Percentiles rank a stretch among this genome's conserved stretches.
Conservation (phyloP, 2,797 vertebrate genomes). For the Oophaga sylvatica region DNA sequence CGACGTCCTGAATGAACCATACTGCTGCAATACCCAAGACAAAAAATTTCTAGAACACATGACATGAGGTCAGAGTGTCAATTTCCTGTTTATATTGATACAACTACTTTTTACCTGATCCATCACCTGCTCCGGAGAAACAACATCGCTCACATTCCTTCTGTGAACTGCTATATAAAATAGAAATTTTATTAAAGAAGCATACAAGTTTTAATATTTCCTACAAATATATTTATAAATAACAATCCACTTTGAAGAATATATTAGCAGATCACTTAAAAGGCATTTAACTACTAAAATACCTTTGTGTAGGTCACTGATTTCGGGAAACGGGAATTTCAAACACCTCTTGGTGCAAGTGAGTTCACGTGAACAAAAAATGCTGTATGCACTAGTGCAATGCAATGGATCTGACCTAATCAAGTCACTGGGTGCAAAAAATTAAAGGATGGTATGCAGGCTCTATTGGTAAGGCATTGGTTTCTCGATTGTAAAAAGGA, state of each 20-base stretch:
- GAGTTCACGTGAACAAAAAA: too few species aligned
- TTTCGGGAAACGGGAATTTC: not conserved
- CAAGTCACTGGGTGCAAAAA: too few species aligned
- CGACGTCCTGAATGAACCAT: constrained; percentile 13
- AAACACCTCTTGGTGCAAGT: too few species aligned
- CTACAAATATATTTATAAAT: too few species aligned
- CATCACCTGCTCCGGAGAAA: not conserved
- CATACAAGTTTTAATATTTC: not conserved
- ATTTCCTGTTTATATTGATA: constrained; percentile 17
- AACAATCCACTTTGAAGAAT: too few species aligned
- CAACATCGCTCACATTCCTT: not conserved
- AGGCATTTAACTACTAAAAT: not conserved
- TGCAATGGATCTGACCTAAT: too few species aligned
- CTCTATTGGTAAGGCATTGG: too few species aligned
- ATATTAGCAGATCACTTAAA: not conserved
- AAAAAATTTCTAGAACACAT: constrained; percentile 20
- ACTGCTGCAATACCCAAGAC: constrained; percentile 3
- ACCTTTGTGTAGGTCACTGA: not conserved
- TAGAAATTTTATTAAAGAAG: not conserved
- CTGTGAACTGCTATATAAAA: not conserved
- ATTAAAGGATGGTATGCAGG: too few species aligned
- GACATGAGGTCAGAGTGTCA: constrained; percentile 6
- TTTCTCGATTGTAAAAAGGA: too few species aligned
- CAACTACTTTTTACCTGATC: not conserved
- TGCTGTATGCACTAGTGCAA: too few species aligned